These are phyloP conservation scores for Dipus sagitta DNA, from an alignment of 2,797 vertebrate genomes.

Conservation along the genomic window DNA sequence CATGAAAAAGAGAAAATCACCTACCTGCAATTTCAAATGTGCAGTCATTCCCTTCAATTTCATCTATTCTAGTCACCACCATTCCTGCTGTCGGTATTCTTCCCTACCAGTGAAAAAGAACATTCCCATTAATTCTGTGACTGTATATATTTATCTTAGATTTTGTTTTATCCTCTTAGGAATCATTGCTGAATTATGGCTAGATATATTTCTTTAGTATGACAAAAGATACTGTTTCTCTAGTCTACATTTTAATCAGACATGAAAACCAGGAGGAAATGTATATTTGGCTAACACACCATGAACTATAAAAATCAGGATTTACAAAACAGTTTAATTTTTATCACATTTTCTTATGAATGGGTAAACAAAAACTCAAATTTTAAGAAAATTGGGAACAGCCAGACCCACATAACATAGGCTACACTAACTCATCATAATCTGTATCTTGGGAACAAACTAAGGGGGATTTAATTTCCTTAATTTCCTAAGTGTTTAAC, in stretches of 20 bases:
- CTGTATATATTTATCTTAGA: constrained; percentile 56
- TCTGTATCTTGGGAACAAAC: constrained; percentile 17
- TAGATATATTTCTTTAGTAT: constrained; percentile 17
- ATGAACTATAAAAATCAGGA: not conserved
- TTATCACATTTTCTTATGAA: constrained; percentile 26
- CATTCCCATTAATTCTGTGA: constrained; percentile 73
- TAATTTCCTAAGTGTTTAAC: constrained; percentile 22
- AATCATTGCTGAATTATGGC: constrained; percentile 2
- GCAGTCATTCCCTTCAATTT: constrained; percentile 90
- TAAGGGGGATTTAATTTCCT: constrained; percentile 53
- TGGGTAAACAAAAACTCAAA: constrained; percentile 8
- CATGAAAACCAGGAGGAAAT: constrained; percentile 14
- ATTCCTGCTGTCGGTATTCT: constrained; percentile 93
- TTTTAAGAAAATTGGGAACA: constrained; percentile 39
- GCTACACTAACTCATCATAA: constrained; percentile 1
- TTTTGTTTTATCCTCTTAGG: constrained; percentile 69
- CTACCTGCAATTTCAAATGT: constrained; percentile 97
- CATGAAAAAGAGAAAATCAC: constrained; percentile 74
- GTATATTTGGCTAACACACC: constrained; percentile 43
- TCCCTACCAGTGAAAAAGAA: constrained; percentile 88
- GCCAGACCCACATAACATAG: not conserved
- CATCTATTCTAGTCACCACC: constrained; percentile 93
- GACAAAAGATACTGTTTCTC: constrained; percentile 19
- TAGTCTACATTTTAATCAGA: constrained; percentile 57
- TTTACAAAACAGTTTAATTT: constrained; percentile 46